Evolutionary conservation across 2,888 invertebrate species (phyloP).

Genomic region (Ochropleura leucogaster): DNA sequence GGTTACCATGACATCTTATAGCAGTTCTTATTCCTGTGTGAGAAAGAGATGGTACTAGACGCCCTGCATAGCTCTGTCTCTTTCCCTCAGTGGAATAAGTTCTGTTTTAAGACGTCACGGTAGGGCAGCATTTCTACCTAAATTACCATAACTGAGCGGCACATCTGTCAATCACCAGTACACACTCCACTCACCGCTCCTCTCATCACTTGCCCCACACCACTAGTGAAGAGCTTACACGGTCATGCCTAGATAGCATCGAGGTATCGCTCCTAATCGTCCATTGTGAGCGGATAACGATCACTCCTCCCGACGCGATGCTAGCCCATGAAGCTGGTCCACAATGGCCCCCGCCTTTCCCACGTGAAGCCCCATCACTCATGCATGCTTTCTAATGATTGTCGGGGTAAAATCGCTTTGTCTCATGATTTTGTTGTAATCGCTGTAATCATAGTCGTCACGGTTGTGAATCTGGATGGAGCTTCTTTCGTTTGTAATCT

Average conservation of each 20-base stretch:
- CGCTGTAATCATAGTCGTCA: slow-evolving; percentile 5
- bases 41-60: no score
- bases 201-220: slow-evolving; percentile 50
- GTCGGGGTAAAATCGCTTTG: slow-evolving; percentile 45
- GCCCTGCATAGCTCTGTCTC: no score
- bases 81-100: no score
- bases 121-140: no score
- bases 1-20: no score
- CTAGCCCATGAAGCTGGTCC: slow-evolving; percentile 63
- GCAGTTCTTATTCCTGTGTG: no score
- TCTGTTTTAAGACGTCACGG: no score
- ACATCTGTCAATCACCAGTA: background rate
- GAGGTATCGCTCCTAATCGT: slow-evolving; percentile 81
- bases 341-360: slow-evolving; percentile 73
- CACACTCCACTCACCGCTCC: slow-evolving; percentile 1
- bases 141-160: background rate
- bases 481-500: background rate
- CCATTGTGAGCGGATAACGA: slow-evolving; percentile 82
- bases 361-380: slow-evolving; percentile 64
- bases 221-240: slow-evolving; percentile 75
- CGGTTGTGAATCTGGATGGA: slow-evolving; percentile 15
- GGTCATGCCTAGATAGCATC: slow-evolving; percentile 78
- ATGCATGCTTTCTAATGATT: slow-evolving; percentile 73
- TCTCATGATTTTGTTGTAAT: slow-evolving; percentile 36
- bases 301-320: slow-evolving; percentile 65